Conservation (phyloP, 2,888 invertebrate species). For the Opisthograptis luteolata region DNA sequence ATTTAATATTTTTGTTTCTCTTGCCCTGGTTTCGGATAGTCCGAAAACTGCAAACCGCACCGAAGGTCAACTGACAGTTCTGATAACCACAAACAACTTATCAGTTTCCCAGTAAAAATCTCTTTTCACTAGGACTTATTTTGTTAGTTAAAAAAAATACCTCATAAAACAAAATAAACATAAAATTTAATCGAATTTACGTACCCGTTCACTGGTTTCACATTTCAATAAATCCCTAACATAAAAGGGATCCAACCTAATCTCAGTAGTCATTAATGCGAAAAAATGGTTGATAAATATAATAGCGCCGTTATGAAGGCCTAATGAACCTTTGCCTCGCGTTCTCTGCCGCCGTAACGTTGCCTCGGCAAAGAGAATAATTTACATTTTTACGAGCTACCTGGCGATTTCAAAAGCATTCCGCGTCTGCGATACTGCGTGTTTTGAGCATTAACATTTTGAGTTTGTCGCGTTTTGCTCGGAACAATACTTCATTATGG, state of each 20-base stretch:
- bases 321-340: constrained; percentile 52
- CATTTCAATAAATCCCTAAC: constrained; percentile 10
- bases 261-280: constrained; percentile 21
- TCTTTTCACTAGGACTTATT: too few relatives aligned
- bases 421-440: constrained; percentile 2
- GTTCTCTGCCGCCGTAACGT: constrained; percentile 42
- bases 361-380: constrained; percentile 47
- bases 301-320: constrained; percentile 42
- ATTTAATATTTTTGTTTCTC: too few relatives aligned
- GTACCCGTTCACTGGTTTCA: not conserved
- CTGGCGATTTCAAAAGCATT: constrained; percentile 47
- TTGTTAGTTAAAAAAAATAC: too few relatives aligned
- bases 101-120: too few relatives aligned
- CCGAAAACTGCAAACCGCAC: too few relatives aligned
- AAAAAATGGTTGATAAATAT: constrained; percentile 42
- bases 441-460: constrained; percentile 7
- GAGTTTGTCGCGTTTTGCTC: not conserved
- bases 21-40: too few relatives aligned
- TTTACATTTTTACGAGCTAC: constrained; percentile 59
- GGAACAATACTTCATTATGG: too few relatives aligned
- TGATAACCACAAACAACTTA: too few relatives aligned
- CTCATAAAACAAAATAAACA: not conserved
- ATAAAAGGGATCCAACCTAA: constrained; percentile 18
- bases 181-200: not conserved
- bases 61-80: too few relatives aligned